These are phyloP conservation scores for Seira ritae DNA, from an alignment of 2,888 invertebrate species.

Conservation along the genomic window DNA sequence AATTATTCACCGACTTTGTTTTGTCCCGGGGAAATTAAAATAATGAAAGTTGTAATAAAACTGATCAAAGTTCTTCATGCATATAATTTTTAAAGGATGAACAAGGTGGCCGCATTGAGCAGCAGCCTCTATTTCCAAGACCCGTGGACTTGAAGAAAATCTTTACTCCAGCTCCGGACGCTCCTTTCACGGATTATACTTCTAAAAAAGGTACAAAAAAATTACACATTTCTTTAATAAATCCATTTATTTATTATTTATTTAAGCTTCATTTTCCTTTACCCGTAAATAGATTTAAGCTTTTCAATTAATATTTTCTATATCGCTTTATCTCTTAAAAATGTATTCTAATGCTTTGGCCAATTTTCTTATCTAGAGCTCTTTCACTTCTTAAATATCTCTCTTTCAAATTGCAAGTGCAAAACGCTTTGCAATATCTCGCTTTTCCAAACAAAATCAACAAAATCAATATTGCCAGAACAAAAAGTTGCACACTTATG, in stretches of 20 bases:
- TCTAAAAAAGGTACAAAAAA: slow-evolving; percentile 78
- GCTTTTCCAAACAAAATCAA: no score
- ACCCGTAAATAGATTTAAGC: no score
- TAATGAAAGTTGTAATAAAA: not conserved
- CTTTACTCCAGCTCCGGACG: slow-evolving; percentile 91
- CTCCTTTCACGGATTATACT: slow-evolving; percentile 83
- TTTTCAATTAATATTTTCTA: no score
- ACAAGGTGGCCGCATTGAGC: slow-evolving; percentile 54
- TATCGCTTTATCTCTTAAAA: no score
- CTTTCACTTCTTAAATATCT: not conserved
- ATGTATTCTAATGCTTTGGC: slow-evolving; percentile 51
- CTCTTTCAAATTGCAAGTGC: slow-evolving; percentile 9
- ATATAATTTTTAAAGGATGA: slow-evolving; percentile 57
- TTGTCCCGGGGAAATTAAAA: no score
- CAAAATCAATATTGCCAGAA: no score
- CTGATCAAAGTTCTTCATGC: not conserved
- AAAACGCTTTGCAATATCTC: no score
- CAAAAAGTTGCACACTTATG: no score
- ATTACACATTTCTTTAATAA: no score
- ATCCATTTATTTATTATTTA: no score
- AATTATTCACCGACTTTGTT: no score
- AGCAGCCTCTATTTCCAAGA: slow-evolving; percentile 49
- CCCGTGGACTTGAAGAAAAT: slow-evolving; percentile 88
- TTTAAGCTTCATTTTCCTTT: no score
- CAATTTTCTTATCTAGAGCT: slow-evolving; percentile 50